A percentile compares a stretch with the other conserved stretches of the same genome.
Conservation (phyloP, 2,888 invertebrate species). For the Pristionchus mayeri region DNA sequence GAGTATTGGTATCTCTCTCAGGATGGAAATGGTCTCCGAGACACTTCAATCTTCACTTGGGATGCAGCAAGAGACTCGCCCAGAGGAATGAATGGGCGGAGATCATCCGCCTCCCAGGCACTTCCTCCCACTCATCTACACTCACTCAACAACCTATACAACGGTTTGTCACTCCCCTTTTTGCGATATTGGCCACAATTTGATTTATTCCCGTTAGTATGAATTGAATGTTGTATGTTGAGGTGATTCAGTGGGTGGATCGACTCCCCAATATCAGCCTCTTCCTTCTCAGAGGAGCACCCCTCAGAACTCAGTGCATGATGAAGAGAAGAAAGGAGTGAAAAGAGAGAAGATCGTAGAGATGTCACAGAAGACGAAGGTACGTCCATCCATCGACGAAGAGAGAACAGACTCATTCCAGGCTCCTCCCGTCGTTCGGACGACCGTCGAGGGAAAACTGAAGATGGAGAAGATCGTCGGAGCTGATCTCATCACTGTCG, state of each 20-base stretch:
- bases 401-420: neutral
- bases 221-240: neutral
- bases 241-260: conserved; percentile 19
- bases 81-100: neutral
- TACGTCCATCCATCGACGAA: neutral
- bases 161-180: no score
- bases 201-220: no score
- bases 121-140: neutral
- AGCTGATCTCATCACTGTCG: conserved; percentile 68
- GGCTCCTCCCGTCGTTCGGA: conserved; percentile 67
- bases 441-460: conserved; percentile 75
- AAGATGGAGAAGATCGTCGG: conserved; percentile 74
- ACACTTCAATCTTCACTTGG: conserved; percentile 45
- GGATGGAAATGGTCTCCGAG: conserved; percentile 4
- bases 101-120: conserved; percentile 23
- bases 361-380: conserved; percentile 40
- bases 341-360: conserved; percentile 45
- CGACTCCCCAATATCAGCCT: conserved; percentile 31
- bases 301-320: conserved; percentile 24
- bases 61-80: conserved; percentile 19
- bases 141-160: conserved; percentile 39
- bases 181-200: no score
- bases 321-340: conserved; percentile 40
- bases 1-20: no score
- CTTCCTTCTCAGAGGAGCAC: conserved; percentile 45